These are phyloP conservation scores for Todiramphus saurophagus DNA, from an alignment of 2,113 vertebrate genomes.

Conservation along the genomic window DNA sequence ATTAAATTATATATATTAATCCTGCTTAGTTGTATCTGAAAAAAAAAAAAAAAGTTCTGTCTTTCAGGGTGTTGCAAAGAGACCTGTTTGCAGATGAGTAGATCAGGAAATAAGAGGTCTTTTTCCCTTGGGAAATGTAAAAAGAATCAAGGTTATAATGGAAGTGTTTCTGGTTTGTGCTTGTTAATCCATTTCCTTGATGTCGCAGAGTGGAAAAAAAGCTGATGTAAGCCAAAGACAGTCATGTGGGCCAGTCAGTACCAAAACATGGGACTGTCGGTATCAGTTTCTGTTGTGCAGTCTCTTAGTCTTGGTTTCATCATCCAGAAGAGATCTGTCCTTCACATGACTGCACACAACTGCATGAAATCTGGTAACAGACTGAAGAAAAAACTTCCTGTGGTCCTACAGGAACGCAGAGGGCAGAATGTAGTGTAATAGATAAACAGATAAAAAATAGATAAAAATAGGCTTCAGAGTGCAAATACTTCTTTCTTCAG, in stretches of 20 bases:
- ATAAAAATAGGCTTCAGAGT: background rate
- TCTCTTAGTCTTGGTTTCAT: background rate
- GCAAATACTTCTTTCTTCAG: background rate
- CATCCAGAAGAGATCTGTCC: background rate
- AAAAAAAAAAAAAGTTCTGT: background rate
- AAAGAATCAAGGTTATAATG: background rate
- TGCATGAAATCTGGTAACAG: background rate
- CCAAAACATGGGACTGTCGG: rapidly evolving
- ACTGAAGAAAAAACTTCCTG: background rate
- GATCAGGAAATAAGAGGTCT: background rate
- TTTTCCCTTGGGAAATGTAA: background rate
- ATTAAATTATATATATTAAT: background rate
- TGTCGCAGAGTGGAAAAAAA: background rate
- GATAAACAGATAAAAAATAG: background rate
- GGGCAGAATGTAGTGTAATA: background rate
- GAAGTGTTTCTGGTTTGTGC: background rate
- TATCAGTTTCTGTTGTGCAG: background rate
- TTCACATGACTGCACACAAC: background rate
- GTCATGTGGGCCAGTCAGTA: background rate
- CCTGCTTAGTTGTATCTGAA: background rate
- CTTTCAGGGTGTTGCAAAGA: background rate
- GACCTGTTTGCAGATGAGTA: background rate
- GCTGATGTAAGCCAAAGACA: background rate
- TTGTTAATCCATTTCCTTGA: background rate
- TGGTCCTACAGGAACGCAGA: background rate